Base-by-base conservation (phyloP, 1,140 invertebrate species). In the Euura lappo region DNA sequence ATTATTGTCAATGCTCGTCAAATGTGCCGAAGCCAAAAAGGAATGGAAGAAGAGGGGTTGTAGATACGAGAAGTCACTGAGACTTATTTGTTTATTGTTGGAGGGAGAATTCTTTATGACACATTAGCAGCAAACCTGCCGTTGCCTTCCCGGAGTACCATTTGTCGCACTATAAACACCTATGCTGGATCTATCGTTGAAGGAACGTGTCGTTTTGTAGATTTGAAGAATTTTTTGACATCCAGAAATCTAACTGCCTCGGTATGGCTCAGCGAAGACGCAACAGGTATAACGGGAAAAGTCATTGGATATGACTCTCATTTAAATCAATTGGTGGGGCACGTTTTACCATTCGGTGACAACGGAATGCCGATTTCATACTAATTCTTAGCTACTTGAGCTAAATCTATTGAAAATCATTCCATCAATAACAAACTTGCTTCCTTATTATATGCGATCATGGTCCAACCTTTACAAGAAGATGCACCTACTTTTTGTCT, bases 401-500 rank as follows among this genome's bases (percentile, higher is more conserved):
- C 11, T 11, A 51, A 51, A 11, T 51, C 47, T 11, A 51, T 51
- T 0, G 28, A 28, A 28, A 28, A 28, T 28, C 28, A 28, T 28
- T 28, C 1, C 60, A 64, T 10, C 60, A 28, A 28, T 28, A 28
- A 28, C 28, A 28, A 28, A 28, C 28, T 28, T 28, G 28, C 28
- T 28, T 28, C 28, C 28, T 28, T 28, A 28, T 28, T 67, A 7
- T 70, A 73, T 47, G 42, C 45, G 5, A 66, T 73, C 28, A 60
- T 66, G 10, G 73, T 66, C 2, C 72, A 73, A 67, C 68, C 68
- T 13, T 11, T 73, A 3, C 6, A 28, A 65, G 45, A 44, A 3
- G 45, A 45, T 28, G 74, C 71, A 47, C 47, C 70, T n/a, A 43
- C n/a, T 47, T 71, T 74, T 60, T 71, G 70, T 51, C 44, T 74